phyloP scores from a whole-genome alignment of 2,113 vertebrate species.

The Oreamnos americanus region DNA sequence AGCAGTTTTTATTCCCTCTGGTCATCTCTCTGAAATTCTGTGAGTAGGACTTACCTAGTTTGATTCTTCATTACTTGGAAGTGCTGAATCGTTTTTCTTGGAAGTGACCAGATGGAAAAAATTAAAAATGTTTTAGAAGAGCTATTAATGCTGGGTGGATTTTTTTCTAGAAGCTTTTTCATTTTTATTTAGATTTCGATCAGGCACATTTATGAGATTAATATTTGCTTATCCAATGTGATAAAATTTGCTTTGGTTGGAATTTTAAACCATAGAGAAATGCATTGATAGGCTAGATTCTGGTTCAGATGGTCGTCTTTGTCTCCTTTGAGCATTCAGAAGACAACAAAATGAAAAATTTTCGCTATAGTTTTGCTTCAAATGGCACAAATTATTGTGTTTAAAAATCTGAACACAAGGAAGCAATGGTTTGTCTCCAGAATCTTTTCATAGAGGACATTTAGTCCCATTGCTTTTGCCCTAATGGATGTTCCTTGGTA shows the following conservation, averaged over 20 bases:
- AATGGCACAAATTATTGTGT: background rate
- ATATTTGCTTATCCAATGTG: background rate
- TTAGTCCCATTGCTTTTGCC: background rate
- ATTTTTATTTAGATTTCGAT: conserved; percentile 49
- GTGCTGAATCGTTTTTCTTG: conserved; percentile 59
- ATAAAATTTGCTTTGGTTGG: background rate
- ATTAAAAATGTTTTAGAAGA: conserved; percentile 56
- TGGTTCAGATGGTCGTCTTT: background rate
- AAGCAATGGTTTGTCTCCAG: background rate
- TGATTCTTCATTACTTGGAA: conserved; percentile 57
- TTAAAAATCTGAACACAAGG: background rate
- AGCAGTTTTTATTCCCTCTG: background rate
- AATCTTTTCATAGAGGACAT: background rate
- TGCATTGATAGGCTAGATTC: background rate
- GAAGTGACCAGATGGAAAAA: conserved; percentile 62
- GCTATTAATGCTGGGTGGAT: background rate
- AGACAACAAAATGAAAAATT: background rate
- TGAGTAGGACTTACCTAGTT: conserved; percentile 27
- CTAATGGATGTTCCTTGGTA: background rate
- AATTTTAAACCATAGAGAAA: background rate
- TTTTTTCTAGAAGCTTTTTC: conserved; percentile 32
- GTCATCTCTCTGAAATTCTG: background rate
- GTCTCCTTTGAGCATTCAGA: background rate
- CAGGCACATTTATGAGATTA: conserved; percentile 8
- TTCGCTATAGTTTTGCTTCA: background rate